Evolutionary conservation across 2,797 vertebrate species (phyloP), one percentile per base, ranked within the genome.

Genomic region (Gallinago nigripennis): DNA sequence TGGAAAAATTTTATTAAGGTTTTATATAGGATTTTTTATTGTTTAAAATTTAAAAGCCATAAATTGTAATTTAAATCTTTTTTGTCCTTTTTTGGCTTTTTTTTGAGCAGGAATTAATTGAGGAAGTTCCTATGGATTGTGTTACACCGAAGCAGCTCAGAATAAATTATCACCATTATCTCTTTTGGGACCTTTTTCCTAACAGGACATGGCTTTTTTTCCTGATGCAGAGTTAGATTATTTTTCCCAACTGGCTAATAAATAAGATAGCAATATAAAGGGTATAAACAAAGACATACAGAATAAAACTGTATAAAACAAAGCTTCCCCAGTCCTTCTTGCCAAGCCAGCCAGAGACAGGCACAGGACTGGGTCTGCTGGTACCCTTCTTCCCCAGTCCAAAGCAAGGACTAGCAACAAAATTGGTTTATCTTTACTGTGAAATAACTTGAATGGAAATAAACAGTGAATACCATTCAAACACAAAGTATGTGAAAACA

Each of bases 301-400:
- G 7, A 8, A 41, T 61, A 57, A 75, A 35, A 20, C 3, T 31
- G 13, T 18, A 60, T 15, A 60, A 86, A 88, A 61, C 6, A 45
- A 66, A 75, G 5, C 4, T n/a, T 15, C 1, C 20, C 17, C 35
- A 50, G 13, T 8, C 3, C 25, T 13, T 64, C 6, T 43, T 78
- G 6, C 18, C 18, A 57, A 45, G 13, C 3, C 35, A 75, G 15
- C 3, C 31, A 69, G 17, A 24, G 16, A 14, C 4, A 31, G 14
- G 5, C 8, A 60, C 4, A 39, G 8, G 70, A 53, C 39, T 21
- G 2, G 0, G 4, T 24, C 7, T 28, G 5, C 23, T 48, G 25
- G 48, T 37, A 2, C 9, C 2, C 2, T 66, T 58, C 43, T 35
- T 50, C 11, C 12, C 5, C 27, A 48, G 9, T 8, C 4, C 8